phyloP scores from a whole-genome alignment of 2,113 vertebrate species.

The Collichthys lucidus region DNA sequence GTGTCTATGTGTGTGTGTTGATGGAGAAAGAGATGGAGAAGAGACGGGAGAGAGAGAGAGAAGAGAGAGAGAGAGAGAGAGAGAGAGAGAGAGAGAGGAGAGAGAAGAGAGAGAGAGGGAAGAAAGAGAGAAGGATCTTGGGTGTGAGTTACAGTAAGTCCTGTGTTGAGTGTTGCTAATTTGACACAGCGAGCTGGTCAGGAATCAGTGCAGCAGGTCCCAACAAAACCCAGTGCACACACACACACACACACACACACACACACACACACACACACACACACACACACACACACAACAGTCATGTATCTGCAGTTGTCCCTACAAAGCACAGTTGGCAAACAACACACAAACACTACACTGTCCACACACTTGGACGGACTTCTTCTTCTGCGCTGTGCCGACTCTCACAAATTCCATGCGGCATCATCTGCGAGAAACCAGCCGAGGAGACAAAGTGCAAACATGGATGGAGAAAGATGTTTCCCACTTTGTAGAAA shows the following conservation, averaged over 20 bases:
- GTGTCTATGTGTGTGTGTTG: not conserved
- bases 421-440: slow-evolving; percentile 25
- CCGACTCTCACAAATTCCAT: slow-evolving; percentile 48
- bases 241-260: slow-evolving; percentile 46
- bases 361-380: slow-evolving; percentile 1
- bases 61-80: slow-evolving; percentile 42
- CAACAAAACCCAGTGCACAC: slow-evolving; percentile 34
- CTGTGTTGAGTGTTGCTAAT: slow-evolving; percentile 73
- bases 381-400: slow-evolving; percentile 11
- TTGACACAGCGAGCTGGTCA: slow-evolving; percentile 71
- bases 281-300: slow-evolving; percentile 34
- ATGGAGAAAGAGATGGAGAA: not conserved
- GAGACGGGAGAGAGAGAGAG: not conserved
- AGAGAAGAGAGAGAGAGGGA: slow-evolving; percentile 41
- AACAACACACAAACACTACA: slow-evolving; percentile 38
- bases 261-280: slow-evolving; percentile 31
- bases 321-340: slow-evolving; percentile 57
- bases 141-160: slow-evolving; percentile 71
- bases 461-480: slow-evolving; percentile 12
- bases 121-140: slow-evolving; percentile 49
- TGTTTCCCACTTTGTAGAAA: slow-evolving; percentile 13
- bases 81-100: slow-evolving; percentile 15
- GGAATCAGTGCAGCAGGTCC: slow-evolving; percentile 64
- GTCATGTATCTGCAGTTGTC: slow-evolving; percentile 53
- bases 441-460: slow-evolving; percentile 9